Base-by-base conservation (phyloP, 2,888 invertebrate species). In the Stictocephala bisonia region DNA sequence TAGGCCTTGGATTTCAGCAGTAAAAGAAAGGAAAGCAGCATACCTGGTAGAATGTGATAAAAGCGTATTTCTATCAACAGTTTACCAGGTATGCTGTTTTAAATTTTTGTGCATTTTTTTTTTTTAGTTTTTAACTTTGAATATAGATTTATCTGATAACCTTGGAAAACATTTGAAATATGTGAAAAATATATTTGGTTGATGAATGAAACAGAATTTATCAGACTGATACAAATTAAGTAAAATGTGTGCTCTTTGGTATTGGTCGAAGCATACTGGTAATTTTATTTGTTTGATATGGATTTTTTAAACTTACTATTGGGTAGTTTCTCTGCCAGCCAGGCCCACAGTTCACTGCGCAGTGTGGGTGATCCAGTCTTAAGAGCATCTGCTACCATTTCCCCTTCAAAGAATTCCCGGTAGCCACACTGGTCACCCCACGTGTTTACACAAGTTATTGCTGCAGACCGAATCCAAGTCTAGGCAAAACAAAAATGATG, bases 331-430 rank as follows among this genome's bases (percentile, higher is more conserved):
- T 93, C 93, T 0, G 93, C 88, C 56, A 97, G 84, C 97, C 97
- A 97, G 74, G 87, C 88, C 88, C 96, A 91, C 72, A 97, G 84
- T 83, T 96, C 93, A 0, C 90, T 88, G 71, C 95, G 87, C 0
- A 96, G 86, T 48, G 90, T 88, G 0, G 97, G 97, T 50, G 95
- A 94, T 71, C 96, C 96, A 0, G 89, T 85, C 82, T 93, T 93
- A 3, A 98, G 86, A 0, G 94, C 94, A 84, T 97, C 96, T 13
- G 89, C 88, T 76, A 97, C 88, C 88, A 96, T 94, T 86, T 97
- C 97, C 1, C 91, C 91, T 71, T 97, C 97, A 74, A 96, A 91
- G 80, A 93, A 90, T 78, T 93, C 92, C 75, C 91, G 91, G 78
- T 90, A 90, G 0, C 94, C 93, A 72, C 93, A 92, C 79, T 93